Evolutionary conservation across 2,113 vertebrate species (phyloP), one percentile per base, ranked within the genome.

Genomic region (Dasyornis broadbenti): DNA sequence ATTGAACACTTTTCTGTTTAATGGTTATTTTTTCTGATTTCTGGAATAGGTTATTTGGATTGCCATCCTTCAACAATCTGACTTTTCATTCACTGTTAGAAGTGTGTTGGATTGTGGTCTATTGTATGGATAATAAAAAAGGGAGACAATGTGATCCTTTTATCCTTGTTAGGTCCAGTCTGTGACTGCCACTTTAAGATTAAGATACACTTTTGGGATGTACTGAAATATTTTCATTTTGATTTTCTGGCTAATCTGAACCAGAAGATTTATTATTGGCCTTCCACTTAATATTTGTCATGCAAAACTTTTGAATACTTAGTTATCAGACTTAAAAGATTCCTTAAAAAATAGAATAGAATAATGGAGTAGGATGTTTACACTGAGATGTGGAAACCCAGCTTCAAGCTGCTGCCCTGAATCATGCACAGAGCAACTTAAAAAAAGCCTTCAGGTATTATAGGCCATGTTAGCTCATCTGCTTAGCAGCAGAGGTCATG

Each of bases 401-500:
- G 42, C 35, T 90, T 77, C 64, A 86, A 66, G 64, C 40, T 66
- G 39, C 59, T 88, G 54, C 52, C 39, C 82, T 81, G 53, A 79
- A 72, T 49, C 50, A 85, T 54, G 61, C 11, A 20, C 57, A 82
- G 39, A 60, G 56, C 57, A 94, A 72, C 84, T 66, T 66, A 73
- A 88, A 85, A 85, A 92, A 95, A 82, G 65, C 45, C 87, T 95
- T 60, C 45, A 80, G 73, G 69, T 95, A 78, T 53, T 92, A 92
- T 7, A 82, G 52, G 59, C 70, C 7, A 0, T 94, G 95, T 96
- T 76, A 87, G 50, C 83, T 95, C 93, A 77, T 92, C 91, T 94
- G 86, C 93, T 97, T 92, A 94, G 93, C 87, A 88, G 59, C 71
- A 92, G 65, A 95, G 91, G 94, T 95, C 91, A 94, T 63, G 91